A percentile compares a stretch with the other conserved stretches of the same genome.
Conservation (phyloP, 2,888 invertebrate species). For the Branchellion lobata region DNA sequence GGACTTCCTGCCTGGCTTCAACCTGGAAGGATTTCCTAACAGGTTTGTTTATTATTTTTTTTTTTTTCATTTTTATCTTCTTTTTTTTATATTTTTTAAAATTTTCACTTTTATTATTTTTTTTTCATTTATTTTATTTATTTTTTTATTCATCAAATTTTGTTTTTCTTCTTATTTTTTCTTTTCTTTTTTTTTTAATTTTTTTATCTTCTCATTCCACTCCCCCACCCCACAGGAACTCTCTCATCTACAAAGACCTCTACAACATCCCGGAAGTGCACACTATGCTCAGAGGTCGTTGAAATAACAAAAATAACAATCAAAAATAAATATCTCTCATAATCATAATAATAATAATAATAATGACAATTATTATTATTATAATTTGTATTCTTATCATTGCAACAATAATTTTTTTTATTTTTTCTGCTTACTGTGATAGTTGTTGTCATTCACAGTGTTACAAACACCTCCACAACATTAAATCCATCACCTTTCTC, state of each 20-base stretch:
- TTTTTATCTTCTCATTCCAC: background rate
- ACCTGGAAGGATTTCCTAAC: constrained; percentile 93
- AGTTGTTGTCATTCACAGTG: too few species aligned
- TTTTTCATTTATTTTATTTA: too few species aligned
- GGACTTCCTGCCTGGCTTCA: constrained; percentile 92
- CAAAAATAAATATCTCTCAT: too few species aligned
- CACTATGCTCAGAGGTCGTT: constrained; percentile 86
- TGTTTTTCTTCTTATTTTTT: too few species aligned
- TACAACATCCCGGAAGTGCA: constrained; percentile 81
- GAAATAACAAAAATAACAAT: constrained; percentile 89
- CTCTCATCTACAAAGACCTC: constrained; percentile 79
- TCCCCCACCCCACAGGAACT: constrained; percentile 70
- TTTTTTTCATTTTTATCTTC: too few species aligned
- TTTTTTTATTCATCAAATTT: too few species aligned
- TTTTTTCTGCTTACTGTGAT: background rate
- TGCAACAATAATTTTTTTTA: background rate
- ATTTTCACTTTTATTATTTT: too few species aligned
- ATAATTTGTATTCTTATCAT: constrained; percentile 57
- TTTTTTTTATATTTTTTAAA: too few species aligned
- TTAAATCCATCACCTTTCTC: too few species aligned
- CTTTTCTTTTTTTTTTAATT: too few species aligned
- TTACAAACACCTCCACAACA: background rate
- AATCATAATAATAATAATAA: too few species aligned
- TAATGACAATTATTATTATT: background rate
- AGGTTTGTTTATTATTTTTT: constrained; percentile 51